These are phyloP conservation scores for Antechinus stuartii DNA, from an alignment of 2,113 vertebrate genomes.

Conservation along the genomic window DNA sequence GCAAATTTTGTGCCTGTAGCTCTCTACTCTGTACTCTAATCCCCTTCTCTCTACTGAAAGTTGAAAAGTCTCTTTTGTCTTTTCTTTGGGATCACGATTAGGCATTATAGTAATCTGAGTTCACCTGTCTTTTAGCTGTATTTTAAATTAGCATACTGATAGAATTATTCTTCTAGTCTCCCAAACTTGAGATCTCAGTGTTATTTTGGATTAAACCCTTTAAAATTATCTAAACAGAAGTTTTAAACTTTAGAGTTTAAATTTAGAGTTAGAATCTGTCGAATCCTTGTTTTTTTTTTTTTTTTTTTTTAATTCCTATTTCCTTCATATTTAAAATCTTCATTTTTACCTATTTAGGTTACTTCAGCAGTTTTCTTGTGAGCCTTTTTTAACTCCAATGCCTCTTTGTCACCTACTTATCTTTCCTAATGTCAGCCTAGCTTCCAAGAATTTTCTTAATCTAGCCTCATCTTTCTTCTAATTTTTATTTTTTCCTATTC, in stretches of 20 bases:
- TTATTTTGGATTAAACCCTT: no score
- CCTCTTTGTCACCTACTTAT: not conserved
- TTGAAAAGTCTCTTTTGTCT: not conserved
- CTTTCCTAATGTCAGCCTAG: not conserved
- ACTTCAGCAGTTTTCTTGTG: not conserved
- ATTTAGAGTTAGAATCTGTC: not conserved
- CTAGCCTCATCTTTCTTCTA: not conserved
- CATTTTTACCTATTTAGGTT: not conserved
- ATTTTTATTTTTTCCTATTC: not conserved
- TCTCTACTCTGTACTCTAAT: not conserved
- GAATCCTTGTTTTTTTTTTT: constrained; percentile 17
- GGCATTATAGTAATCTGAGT: not conserved
- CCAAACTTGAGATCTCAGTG: no score
- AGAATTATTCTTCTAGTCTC: no score
- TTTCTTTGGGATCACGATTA: not conserved
- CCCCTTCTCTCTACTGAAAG: not conserved
- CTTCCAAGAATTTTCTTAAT: not conserved
- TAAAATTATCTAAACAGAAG: no score
- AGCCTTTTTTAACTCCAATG: not conserved
- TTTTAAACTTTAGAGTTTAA: no score
- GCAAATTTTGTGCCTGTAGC: not conserved
- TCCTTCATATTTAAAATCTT: not conserved
- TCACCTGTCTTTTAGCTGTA: not conserved
- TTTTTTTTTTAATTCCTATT: not conserved
- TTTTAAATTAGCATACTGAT: not conserved